phyloP scores from a whole-genome alignment of 53 echinoderm and acorn worm species.

The Stichopus horrens region DNA sequence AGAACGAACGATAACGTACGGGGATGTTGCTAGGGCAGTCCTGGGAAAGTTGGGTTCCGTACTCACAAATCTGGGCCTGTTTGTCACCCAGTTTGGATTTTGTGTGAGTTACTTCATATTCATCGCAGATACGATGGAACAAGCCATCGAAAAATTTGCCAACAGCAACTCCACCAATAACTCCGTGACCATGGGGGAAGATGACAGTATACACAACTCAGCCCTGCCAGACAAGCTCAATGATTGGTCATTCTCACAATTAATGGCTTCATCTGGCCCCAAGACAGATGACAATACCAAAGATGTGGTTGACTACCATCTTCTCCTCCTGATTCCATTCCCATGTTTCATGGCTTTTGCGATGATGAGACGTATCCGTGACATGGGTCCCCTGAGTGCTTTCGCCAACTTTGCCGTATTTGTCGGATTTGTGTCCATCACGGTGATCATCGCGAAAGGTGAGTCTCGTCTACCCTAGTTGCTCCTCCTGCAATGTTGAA shows the following conservation, averaged over 20 bases:
- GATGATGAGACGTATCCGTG: slow-evolving; percentile 70
- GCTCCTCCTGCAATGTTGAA: background rate
- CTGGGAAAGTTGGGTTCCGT: slow-evolving; percentile 61
- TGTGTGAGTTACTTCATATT: slow-evolving; percentile 83
- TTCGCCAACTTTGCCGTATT: slow-evolving; percentile 72
- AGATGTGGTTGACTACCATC: background rate
- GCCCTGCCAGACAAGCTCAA: background rate
- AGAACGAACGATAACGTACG: slow-evolving; percentile 71
- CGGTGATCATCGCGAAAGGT: slow-evolving; percentile 66
- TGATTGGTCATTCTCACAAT: slow-evolving; percentile 7
- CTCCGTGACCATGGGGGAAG: background rate
- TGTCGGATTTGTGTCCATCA: slow-evolving; percentile 62
- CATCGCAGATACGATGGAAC: slow-evolving; percentile 75
- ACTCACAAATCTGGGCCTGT: slow-evolving; percentile 64
- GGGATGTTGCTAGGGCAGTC: slow-evolving; percentile 65
- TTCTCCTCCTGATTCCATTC: slow-evolving; percentile 63
- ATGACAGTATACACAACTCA: background rate
- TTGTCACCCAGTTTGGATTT: slow-evolving; percentile 90
- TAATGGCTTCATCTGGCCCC: background rate
- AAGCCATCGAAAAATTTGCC: slow-evolving; percentile 25
- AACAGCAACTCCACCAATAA: background rate
- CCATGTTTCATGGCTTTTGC: slow-evolving; percentile 75
- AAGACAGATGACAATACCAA: background rate
- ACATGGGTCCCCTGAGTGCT: slow-evolving; percentile 75
- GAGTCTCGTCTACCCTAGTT: slow-evolving; percentile 1